These are phyloP conservation scores for Thamnaconus septentrionalis DNA, from an alignment of 2,113 vertebrate genomes.

Conservation along the genomic window DNA sequence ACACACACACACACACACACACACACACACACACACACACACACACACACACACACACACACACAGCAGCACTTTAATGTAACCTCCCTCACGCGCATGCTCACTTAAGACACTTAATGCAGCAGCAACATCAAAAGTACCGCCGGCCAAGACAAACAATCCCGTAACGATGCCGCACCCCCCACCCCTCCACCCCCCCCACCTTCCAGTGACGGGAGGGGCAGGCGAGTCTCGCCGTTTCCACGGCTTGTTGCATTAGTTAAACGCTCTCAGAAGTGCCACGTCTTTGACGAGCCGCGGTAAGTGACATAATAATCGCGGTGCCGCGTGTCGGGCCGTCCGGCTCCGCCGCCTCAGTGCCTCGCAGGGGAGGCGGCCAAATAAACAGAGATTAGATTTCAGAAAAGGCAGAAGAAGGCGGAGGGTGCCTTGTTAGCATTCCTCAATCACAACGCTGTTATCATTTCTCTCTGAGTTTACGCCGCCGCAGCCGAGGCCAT, in stretches of 20 bases:
- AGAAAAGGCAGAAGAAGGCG: constrained; percentile 27
- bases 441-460: constrained; percentile 48
- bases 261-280: constrained; percentile 61
- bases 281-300: constrained; percentile 68
- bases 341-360: constrained; percentile 36
- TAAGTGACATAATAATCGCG: constrained; percentile 71
- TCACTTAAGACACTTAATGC: constrained; percentile 23
- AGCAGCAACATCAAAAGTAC: constrained; percentile 45
- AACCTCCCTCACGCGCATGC: constrained; percentile 2
- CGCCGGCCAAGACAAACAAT: constrained; percentile 38
- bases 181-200: background rate
- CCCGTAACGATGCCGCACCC: constrained; percentile 39
- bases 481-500: constrained; percentile 28
- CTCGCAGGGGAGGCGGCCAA: constrained; percentile 47
- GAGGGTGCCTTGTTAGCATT: constrained; percentile 57
- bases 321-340: constrained; percentile 33
- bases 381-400: constrained; percentile 73
- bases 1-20: constrained; percentile 8
- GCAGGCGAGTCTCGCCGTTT: constrained; percentile 49
- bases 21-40: constrained; percentile 8
- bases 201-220: constrained; percentile 30
- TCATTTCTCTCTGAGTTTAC: constrained; percentile 53
- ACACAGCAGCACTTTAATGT: background rate
- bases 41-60: constrained; percentile 3
- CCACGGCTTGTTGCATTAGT: constrained; percentile 41